These are phyloP conservation scores for Labia minor DNA, from an alignment of 2,888 invertebrate species.

Conservation along the genomic window DNA sequence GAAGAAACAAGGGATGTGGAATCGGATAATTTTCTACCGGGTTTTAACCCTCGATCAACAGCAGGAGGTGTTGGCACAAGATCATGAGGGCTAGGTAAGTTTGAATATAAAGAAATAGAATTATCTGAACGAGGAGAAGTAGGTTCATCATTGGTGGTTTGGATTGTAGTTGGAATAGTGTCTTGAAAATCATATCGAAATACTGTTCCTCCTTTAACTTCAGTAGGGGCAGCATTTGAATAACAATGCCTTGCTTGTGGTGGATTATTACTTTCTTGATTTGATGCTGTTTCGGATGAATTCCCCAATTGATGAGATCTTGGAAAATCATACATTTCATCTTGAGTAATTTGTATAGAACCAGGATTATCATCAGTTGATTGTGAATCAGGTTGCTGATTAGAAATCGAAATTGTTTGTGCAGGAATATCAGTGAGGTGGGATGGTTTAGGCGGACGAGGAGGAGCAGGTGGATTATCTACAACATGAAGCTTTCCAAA, in stretches of 20 bases:
- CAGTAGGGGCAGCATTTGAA: slow-evolving; percentile 47
- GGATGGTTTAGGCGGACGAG: slow-evolving; percentile 65
- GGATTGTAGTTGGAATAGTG: slow-evolving; percentile 26
- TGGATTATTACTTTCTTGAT: slow-evolving; percentile 29
- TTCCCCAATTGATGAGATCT: slow-evolving; percentile 45
- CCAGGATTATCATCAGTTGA: background rate
- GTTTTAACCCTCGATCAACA: slow-evolving; percentile 73
- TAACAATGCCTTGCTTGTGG: slow-evolving; percentile 43
- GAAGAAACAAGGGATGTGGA: slow-evolving; percentile 36
- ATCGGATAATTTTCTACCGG: slow-evolving; percentile 47
- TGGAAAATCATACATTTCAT: slow-evolving; percentile 51
- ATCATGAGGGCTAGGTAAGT: slow-evolving; percentile 44
- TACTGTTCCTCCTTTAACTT: slow-evolving; percentile 36
- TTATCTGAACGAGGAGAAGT: slow-evolving; percentile 43
- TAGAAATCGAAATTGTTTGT: slow-evolving; percentile 31
- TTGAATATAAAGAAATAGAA: slow-evolving; percentile 41
- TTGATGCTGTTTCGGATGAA: slow-evolving; percentile 20
- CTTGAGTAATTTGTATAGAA: slow-evolving; percentile 27
- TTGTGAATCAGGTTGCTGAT: background rate
- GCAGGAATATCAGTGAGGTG: slow-evolving; percentile 39
- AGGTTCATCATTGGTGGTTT: slow-evolving; percentile 35
- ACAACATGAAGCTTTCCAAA: slow-evolving; percentile 43
- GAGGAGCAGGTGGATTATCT: slow-evolving; percentile 43
- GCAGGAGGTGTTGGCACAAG: slow-evolving; percentile 44
- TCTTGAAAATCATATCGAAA: slow-evolving; percentile 47